Conservation (phyloP, 1,140 invertebrate species). For the Drosophila sp. region DNA sequence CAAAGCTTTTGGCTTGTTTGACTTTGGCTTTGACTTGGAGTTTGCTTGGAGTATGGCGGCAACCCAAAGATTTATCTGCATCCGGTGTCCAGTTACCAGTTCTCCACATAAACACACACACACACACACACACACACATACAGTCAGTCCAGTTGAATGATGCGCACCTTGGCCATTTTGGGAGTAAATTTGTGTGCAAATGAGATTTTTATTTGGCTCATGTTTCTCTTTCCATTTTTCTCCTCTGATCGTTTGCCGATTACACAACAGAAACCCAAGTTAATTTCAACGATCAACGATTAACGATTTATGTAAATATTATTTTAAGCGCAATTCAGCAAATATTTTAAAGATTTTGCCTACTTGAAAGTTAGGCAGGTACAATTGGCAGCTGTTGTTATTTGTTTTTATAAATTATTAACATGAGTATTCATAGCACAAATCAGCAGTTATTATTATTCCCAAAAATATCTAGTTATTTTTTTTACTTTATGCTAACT, state of each 20-base stretch:
- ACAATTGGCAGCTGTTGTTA: neutral
- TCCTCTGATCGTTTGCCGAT: conserved; percentile 33
- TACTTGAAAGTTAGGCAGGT: neutral
- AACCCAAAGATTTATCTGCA: conserved; percentile 81
- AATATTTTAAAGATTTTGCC: conserved; percentile 1
- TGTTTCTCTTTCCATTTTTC: conserved; percentile 59
- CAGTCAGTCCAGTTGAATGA: conserved; percentile 73
- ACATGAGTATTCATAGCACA: neutral
- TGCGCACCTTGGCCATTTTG: conserved; percentile 73
- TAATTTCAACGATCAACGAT: no score
- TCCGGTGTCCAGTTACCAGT: conserved; percentile 81
- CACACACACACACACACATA: conserved; percentile 8
- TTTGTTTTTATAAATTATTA: neutral
- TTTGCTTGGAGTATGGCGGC: conserved; percentile 42
- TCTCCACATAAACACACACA: conserved; percentile 1
- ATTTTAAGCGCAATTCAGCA: neutral
- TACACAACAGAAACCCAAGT: conserved; percentile 24
- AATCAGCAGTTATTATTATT: neutral
- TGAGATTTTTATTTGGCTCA: conserved; percentile 82
- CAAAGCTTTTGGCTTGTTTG: conserved; percentile 37
- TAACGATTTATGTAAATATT: conserved; percentile 27
- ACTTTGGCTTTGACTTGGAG: conserved; percentile 10
- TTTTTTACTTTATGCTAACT: no score
- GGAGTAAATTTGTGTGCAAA: conserved; percentile 83
- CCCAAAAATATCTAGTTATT: no score